Base-by-base conservation (phyloP, 2,113 vertebrate species). In the Stegastes partitus region DNA sequence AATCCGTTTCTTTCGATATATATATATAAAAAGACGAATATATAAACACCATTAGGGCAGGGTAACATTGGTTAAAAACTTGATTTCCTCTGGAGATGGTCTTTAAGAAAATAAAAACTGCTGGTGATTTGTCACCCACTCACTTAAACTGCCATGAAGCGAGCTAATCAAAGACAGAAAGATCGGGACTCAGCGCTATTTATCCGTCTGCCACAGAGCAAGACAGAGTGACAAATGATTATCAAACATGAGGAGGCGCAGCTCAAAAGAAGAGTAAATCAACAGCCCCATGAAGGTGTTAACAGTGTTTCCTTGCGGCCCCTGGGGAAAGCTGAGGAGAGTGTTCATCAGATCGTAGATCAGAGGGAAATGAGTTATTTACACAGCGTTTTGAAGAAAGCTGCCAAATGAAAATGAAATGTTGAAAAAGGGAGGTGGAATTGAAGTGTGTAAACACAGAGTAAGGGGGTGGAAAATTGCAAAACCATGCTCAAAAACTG, bases 291-390 rank as follows among this genome's bases (percentile, higher is more conserved):
- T 71, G 51, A 84, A 28, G 70, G 57, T 72, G 58, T 59, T 42
- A 61, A 59, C 45, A 22, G 56, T 57, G 77, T 83, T 81, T 63
- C 22, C 55, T 14, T 7, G 10, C n/a, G 42, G 70, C 49, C 47
- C 68, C 68, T 11, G 34, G 55, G 76, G 77, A 68, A 68, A 51
- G 56, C 53, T 45, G 72, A 78, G 56, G 18, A 71, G 53, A 56
- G 53, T 11, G 25, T 25, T 87, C 78, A 85, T 90, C 37, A 81
- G 62, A 83, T 77, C 80, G 58, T 49, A 53, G n/a, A 89, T 91
- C 80, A 63, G 21, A 90, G 37, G 22, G 42, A 82, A 79, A 74
- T 45, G 1, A 81, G 55, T 54, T 78, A 74, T 88, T 84, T 79
- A 84, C 73, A 75, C 66, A 63, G 37, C 22, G 2, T 55, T 58